These are phyloP conservation scores for Cetoscarus ocellatus DNA, from an alignment of 2,797 vertebrate species.

Conservation along the genomic window DNA sequence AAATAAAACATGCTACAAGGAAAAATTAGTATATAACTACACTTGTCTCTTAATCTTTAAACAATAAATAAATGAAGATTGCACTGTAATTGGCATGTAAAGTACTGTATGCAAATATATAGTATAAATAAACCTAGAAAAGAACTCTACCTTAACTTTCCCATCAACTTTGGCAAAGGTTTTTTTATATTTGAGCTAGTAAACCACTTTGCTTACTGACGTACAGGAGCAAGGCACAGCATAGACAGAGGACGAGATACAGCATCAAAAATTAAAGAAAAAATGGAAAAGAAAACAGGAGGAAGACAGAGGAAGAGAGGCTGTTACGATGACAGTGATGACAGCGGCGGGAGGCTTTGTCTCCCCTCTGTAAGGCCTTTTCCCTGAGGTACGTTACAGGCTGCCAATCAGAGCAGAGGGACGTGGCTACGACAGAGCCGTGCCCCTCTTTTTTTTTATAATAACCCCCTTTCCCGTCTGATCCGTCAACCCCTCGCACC, in stretches of 20 bases:
- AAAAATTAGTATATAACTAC: conserved; percentile 97
- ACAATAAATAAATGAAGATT: conserved; percentile 99
- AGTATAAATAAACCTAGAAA: conserved; percentile 99
- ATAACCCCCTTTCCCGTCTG: conserved; percentile 25
- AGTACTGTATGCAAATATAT: conserved; percentile 99
- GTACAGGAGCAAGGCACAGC: conserved; percentile 86
- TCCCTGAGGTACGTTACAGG: conserved; percentile 96
- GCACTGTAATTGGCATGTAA: conserved; percentile 99
- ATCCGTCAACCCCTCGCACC: conserved; percentile 32
- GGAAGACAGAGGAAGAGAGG: conserved; percentile 63
- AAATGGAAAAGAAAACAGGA: conserved; percentile 21
- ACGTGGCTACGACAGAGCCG: conserved; percentile 25
- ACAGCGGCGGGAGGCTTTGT: conserved; percentile 85
- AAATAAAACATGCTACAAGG: conserved; percentile 93
- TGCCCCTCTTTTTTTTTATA: conserved; percentile 9
- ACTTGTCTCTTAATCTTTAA: conserved; percentile 93
- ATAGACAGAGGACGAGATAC: conserved; percentile 86
- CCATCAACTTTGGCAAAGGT: conserved; percentile 99
- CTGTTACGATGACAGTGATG: conserved; percentile 42
- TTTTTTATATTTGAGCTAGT: conserved; percentile 87
- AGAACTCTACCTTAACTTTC: conserved; percentile 93
- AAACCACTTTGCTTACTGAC: conserved; percentile 89
- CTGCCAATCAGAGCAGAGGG: conserved; percentile 77
- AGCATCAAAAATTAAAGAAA: conserved; percentile 78
- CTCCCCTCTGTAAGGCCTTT: conserved; percentile 89